A percentile compares a stretch with the other conserved stretches of the same genome.
Evolutionary conservation across 2,888 invertebrate genomes (phyloP).

Genomic region (Diplazon laetatorius): DNA sequence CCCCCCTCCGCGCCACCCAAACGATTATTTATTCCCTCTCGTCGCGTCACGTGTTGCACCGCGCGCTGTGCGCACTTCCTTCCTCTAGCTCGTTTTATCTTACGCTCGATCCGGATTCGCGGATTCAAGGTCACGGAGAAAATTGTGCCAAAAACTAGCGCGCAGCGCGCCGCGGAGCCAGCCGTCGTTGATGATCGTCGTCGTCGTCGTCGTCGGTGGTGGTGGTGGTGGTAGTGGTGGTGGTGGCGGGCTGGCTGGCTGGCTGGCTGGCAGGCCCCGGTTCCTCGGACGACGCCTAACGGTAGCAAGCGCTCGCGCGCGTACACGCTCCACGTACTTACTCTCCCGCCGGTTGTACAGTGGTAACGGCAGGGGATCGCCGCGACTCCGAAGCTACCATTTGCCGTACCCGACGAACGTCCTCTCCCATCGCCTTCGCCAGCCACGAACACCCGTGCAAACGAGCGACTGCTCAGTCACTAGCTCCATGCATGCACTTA

Average conservation of each 20-base stretch:
- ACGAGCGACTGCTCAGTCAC: conserved; percentile 2
- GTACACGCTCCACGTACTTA: not conserved
- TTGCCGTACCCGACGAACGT: conserved; percentile 1
- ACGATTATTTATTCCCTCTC: conserved; percentile 5
- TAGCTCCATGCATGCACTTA: not conserved
- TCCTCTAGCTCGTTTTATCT: conserved; percentile 65
- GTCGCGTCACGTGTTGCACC: conserved; percentile 1
- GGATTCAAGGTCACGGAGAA: conserved; percentile 77
- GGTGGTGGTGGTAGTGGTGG: too few species aligned
- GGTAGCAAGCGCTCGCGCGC: conserved; percentile 45
- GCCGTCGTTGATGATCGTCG: conserved; percentile 15
- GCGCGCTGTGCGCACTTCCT: conserved; percentile 68
- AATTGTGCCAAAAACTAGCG: conserved; percentile 74
- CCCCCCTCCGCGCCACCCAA: not conserved
- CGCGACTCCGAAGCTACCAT: conserved; percentile 17
- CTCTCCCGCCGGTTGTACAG: conserved; percentile 3
- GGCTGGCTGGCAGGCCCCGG: conserved; percentile 51
- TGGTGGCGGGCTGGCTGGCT: too few species aligned
- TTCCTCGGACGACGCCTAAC: conserved; percentile 63
- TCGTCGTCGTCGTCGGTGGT: conserved; percentile 36
- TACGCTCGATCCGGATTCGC: conserved; percentile 70
- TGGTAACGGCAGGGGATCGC: conserved; percentile 32
- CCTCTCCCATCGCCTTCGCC: too few species aligned
- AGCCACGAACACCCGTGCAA: conserved; percentile 19
- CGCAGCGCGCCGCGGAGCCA: conserved; percentile 46